A percentile compares a stretch with the other conserved stretches of the same genome.
phyloP scores from a whole-genome alignment of 2,888 invertebrate genomes.

The Metalampra italica region DNA sequence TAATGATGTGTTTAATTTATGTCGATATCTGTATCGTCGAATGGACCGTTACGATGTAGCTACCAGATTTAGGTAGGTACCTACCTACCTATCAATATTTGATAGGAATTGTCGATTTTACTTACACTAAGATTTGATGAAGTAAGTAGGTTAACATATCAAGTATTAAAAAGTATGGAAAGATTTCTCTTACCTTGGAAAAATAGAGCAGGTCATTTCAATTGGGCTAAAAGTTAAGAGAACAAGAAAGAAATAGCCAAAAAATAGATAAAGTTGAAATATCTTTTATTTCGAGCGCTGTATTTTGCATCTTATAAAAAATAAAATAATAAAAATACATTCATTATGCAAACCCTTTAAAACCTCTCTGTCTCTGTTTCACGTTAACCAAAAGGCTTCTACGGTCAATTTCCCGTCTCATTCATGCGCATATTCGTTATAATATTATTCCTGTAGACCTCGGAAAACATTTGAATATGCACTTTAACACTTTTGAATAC shows the following conservation, averaged over 20 bases:
- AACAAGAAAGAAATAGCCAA: too few species aligned
- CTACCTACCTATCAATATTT: not conserved
- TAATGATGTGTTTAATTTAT: slow-evolving; percentile 74
- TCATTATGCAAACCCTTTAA: slow-evolving; percentile 23
- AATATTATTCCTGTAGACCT: not conserved
- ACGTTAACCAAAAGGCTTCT: slow-evolving; percentile 19
- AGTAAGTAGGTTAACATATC: too few species aligned
- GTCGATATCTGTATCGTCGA: slow-evolving; percentile 49
- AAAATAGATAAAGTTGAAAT: too few species aligned
- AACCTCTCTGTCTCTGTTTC: slow-evolving; percentile 31
- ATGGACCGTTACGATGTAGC: slow-evolving; percentile 24
- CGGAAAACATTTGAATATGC: not conserved
- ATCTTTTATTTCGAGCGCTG: too few species aligned
- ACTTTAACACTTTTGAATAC: slow-evolving; percentile 13
- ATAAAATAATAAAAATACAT: not conserved
- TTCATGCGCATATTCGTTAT: slow-evolving; percentile 41
- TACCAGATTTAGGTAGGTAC: slow-evolving; percentile 17
- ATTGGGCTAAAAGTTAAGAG: too few species aligned
- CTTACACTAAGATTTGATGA: too few species aligned
- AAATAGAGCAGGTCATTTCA: too few species aligned
- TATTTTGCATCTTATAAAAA: too few species aligned
- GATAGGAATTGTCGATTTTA: not conserved
- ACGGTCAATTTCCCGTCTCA: slow-evolving; percentile 43
- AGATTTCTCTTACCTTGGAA: too few species aligned
- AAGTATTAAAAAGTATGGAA: too few species aligned